These are phyloP conservation scores for Heliconius erato DNA, from an alignment of 2,888 invertebrate species.

Conservation along the genomic window DNA sequence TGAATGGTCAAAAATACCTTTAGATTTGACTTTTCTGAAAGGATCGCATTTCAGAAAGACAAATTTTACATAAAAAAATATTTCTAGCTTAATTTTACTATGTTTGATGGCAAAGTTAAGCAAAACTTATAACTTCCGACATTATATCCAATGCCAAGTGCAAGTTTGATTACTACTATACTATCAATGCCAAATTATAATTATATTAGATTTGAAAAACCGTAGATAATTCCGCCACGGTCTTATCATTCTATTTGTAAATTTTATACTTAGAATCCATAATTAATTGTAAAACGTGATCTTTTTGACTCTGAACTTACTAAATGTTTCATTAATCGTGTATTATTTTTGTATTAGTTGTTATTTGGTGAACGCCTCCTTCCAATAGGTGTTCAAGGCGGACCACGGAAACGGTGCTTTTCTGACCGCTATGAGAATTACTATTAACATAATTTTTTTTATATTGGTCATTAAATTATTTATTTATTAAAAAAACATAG, in stretches of 20 bases:
- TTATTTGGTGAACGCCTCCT: background rate
- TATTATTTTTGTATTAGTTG: slow-evolving; percentile 12
- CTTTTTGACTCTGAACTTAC: background rate
- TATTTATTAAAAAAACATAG: no score
- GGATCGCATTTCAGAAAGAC: no score
- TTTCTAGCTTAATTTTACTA: no score
- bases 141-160: background rate
- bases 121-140: background rate
- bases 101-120: background rate
- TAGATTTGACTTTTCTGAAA: no score
- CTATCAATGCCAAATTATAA: slow-evolving; percentile 4
- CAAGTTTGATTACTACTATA: background rate
- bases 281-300: slow-evolving; percentile 15
- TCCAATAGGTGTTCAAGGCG: background rate
- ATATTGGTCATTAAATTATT: no score
- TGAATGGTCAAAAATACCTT: no score
- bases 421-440: background rate
- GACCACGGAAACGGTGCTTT: background rate
- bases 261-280: background rate
- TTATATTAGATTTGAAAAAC: background rate
- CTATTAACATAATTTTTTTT: background rate
- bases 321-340: background rate
- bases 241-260: background rate
- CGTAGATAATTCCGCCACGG: slow-evolving; percentile 1
- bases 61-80: no score